Percentiles rank a stretch among this genome's conserved stretches.
phyloP scores from a whole-genome alignment of 2,113 vertebrate genomes.

The Dromiciops gliroides region DNA sequence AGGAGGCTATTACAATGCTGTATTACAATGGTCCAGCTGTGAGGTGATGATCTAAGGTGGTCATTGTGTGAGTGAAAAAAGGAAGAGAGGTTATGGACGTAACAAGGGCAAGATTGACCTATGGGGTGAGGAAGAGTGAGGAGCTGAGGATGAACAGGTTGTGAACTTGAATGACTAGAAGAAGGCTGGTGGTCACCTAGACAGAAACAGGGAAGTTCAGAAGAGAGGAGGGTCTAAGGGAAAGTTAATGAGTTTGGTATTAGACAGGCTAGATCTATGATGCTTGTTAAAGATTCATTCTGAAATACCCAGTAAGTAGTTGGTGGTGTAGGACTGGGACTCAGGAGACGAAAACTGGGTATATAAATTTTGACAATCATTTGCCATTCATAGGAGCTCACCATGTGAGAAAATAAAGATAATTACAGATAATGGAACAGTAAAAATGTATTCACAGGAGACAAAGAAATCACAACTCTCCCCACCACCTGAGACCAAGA shows the following conservation, averaged over 20 bases:
- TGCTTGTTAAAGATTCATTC: background rate
- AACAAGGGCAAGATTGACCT: fast-evolving
- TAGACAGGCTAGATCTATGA: too few relatives aligned
- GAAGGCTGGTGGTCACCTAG: background rate
- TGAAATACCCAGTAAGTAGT: background rate
- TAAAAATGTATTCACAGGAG: too few relatives aligned
- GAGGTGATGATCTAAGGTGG: too few relatives aligned
- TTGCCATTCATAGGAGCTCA: too few relatives aligned
- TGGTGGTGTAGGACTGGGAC: background rate
- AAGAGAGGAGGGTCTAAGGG: too few relatives aligned
- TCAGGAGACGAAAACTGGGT: background rate
- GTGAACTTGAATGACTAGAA: background rate
- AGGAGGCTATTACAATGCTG: background rate
- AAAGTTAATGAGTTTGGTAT: background rate
- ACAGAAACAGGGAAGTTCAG: too few relatives aligned
- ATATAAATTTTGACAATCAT: too few relatives aligned
- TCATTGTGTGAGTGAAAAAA: background rate
- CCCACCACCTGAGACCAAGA: too few relatives aligned
- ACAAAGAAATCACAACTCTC: too few relatives aligned
- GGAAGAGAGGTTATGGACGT: background rate
- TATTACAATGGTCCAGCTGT: background rate
- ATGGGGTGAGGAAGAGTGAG: background rate
- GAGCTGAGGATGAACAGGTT: background rate
- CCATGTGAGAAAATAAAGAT: too few relatives aligned
- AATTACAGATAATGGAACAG: too few relatives aligned